These are phyloP conservation scores for Coleophora deauratella DNA, from an alignment of 2,888 invertebrate species.

Conservation along the genomic window DNA sequence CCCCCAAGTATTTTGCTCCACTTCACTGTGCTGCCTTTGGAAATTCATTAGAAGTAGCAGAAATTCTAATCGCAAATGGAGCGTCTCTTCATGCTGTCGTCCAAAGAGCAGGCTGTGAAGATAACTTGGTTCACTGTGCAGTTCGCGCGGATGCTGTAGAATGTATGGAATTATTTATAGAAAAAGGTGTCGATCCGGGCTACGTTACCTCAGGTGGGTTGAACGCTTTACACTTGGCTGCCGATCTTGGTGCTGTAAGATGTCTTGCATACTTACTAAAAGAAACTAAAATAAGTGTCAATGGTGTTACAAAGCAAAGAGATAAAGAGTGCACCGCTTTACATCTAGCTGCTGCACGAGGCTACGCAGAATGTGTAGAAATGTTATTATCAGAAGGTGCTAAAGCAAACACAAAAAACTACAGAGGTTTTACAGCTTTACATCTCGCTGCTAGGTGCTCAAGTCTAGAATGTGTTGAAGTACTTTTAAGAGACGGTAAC, in stretches of 20 bases:
- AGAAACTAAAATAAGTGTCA: constrained; percentile 81
- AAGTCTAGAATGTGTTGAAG: constrained; percentile 86
- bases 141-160: constrained; percentile 86
- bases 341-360: constrained; percentile 91
- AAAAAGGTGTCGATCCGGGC: constrained; percentile 83
- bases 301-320: constrained; percentile 79
- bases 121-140: constrained; percentile 88
- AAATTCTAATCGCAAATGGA: constrained; percentile 81
- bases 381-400: constrained; percentile 84
- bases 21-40: constrained; percentile 93
- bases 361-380: constrained; percentile 86
- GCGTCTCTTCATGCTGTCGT: constrained; percentile 81
- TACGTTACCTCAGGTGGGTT: constrained; percentile 82
- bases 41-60: constrained; percentile 85
- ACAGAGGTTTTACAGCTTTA: constrained; percentile 88
- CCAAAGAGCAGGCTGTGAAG: constrained; percentile 79
- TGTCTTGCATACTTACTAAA: constrained; percentile 84
- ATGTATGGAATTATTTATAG: constrained; percentile 83
- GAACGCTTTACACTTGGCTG: constrained; percentile 86
- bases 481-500: constrained; percentile 81
- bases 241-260: constrained; percentile 82
- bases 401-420: constrained; percentile 82
- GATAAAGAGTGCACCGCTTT: constrained; percentile 85
- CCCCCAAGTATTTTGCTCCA: constrained; percentile 83
- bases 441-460: constrained; percentile 89